Evolutionary conservation across 1,140 invertebrate species (phyloP), one percentile per base, ranked within the genome.

Genomic region (Procambarus clarkii): DNA sequence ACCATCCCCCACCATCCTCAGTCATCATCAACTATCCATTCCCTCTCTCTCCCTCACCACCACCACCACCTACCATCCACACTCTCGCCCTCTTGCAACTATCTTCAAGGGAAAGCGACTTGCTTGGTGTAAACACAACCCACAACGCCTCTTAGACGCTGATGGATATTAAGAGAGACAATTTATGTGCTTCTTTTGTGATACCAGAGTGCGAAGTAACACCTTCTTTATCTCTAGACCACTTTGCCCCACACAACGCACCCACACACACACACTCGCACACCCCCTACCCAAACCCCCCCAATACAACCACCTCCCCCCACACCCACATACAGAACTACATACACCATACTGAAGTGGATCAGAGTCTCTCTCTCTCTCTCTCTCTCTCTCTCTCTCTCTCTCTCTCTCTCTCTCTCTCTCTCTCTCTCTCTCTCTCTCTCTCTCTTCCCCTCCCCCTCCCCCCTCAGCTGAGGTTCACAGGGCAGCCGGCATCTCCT

Each of bases 321-420:
- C n/a, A n/a, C n/a, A n/a, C n/a, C n/a, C n/a, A n/a, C n/a, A n/a
- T n/a, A n/a, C n/a, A n/a, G n/a, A n/a, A n/a, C n/a, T n/a, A n/a
- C n/a, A n/a, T n/a, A n/a, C n/a, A n/a, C n/a, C n/a, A n/a, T n/a
- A n/a, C n/a, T n/a, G n/a, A n/a, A n/a, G 4, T 64, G 60, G 4
- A 0, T 64, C 60, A 15, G 11, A 18, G 24, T 74, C 69, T 74
- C 69, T 74, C 18, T 74, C 69, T 9, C 15, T 48, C 2, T 48
- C 45, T 48, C 18, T 48, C 78, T 79, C 45, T 54, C 45, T 79
- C 50, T 79, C 50, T 79, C 18, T 79, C 21, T n/a, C 50, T 54
- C 45, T 46, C 44, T 79, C 50, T 79, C 77, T 79, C 50, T 54
- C 50, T 79, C 77, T 79, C 50, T 54, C 50, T 48, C 77, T 18